These are phyloP conservation scores for Agrochola litura DNA, from an alignment of 2,888 invertebrate genomes.

Conservation along the genomic window DNA sequence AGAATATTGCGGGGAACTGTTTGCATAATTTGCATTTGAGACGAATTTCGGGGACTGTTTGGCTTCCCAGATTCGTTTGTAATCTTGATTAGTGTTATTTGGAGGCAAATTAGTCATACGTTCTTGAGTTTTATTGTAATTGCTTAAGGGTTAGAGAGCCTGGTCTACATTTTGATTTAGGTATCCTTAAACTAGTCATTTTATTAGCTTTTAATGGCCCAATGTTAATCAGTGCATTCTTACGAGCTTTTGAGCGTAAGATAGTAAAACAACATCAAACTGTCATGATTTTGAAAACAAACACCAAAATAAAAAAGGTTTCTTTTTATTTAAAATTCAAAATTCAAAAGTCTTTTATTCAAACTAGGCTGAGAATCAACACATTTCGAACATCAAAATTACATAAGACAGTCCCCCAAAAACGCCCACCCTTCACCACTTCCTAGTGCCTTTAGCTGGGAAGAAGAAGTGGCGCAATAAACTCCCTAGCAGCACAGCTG, in stretches of 20 bases:
- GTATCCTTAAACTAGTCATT: background rate
- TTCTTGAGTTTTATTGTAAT: slow-evolving; percentile 43
- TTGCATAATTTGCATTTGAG: slow-evolving; percentile 83
- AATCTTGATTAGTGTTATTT: slow-evolving; percentile 68
- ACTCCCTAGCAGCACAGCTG: too few species aligned
- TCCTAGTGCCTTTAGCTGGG: too few species aligned
- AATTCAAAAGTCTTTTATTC: too few species aligned
- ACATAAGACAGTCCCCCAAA: too few species aligned
- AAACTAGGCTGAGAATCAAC: too few species aligned
- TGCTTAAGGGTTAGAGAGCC: background rate
- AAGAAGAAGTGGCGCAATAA: too few species aligned
- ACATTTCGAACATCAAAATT: too few species aligned
- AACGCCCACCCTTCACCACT: too few species aligned
- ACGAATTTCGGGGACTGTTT: slow-evolving; percentile 76
- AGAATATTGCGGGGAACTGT: slow-evolving; percentile 81
- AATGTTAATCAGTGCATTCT: background rate
- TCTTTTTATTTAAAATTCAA: too few species aligned
- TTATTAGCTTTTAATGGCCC: background rate
- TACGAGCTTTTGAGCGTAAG: background rate
- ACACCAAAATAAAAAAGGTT: background rate
- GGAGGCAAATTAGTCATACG: slow-evolving; percentile 56
- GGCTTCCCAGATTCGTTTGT: slow-evolving; percentile 72
- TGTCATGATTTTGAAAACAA: background rate
- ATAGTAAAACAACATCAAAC: background rate
- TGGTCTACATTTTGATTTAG: background rate